A percentile compares a stretch with the other conserved stretches of the same genome.
Evolutionary conservation across 2,888 invertebrate species (phyloP).

Genomic region (Limnephilus marmoratus): DNA sequence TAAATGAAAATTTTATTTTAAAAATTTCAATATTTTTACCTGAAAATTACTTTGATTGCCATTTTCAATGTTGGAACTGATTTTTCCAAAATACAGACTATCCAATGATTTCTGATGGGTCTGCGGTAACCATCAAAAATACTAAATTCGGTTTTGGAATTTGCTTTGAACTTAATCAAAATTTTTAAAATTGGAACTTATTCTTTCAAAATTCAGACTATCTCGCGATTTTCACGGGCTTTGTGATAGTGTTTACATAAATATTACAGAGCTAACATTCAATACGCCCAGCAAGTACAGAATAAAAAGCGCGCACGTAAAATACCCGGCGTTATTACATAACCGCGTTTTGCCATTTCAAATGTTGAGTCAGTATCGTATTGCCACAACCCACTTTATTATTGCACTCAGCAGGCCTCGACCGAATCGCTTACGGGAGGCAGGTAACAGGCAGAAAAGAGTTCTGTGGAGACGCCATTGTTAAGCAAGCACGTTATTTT

Average conservation of each 20-base stretch:
- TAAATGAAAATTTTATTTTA: too few relatives aligned
- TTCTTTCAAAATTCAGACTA: too few relatives aligned
- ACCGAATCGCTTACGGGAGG: conserved; percentile 11
- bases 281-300: background rate
- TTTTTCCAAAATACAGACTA: too few relatives aligned
- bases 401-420: background rate
- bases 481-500: conserved; percentile 9
- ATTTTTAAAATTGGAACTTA: too few relatives aligned
- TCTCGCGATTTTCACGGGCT: background rate
- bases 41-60: too few relatives aligned
- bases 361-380: conserved; percentile 9
- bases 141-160: too few relatives aligned
- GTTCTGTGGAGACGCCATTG: conserved; percentile 14
- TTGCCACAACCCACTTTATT: background rate
- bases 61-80: too few relatives aligned
- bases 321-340: background rate
- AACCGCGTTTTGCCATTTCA: conserved; percentile 5
- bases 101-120: background rate
- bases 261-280: background rate
- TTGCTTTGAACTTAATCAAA: too few relatives aligned
- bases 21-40: too few relatives aligned
- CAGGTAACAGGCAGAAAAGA: conserved; percentile 29
- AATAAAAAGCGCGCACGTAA: background rate
- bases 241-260: background rate
- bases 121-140: too few relatives aligned